Conservation (phyloP, 2,797 vertebrate genomes). For the Ara ararauna region DNA sequence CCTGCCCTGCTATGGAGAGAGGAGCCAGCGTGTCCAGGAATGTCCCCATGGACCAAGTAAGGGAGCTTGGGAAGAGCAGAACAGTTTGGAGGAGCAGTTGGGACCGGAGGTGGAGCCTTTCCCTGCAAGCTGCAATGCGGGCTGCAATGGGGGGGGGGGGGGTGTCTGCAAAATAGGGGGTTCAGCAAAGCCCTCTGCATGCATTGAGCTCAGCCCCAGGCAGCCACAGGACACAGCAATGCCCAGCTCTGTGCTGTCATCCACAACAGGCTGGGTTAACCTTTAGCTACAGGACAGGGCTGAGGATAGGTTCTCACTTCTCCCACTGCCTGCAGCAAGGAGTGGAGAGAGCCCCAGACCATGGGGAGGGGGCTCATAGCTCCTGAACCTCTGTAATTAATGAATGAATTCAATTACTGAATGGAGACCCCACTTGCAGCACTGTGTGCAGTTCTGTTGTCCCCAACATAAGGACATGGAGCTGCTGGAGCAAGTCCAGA, state of each 20-base stretch:
- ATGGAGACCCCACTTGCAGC: background rate
- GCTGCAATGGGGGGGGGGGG: background rate
- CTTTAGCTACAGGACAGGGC: background rate
- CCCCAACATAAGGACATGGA: background rate
- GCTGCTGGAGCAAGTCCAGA: background rate
- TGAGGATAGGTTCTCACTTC: background rate
- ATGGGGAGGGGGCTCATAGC: rapidly evolving
- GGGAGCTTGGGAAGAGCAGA: background rate
- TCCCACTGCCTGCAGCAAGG: background rate
- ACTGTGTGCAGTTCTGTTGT: background rate
- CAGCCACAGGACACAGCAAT: background rate
- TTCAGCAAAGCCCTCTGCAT: background rate
- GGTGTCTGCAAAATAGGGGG: background rate
- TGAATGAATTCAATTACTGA: background rate
- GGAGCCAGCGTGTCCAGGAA: rapidly evolving
- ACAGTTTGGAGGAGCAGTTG: rapidly evolving
- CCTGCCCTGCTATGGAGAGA: background rate
- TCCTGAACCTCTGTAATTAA: background rate
- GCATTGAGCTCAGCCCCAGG: background rate
- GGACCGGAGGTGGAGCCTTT: background rate
- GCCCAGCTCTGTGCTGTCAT: background rate
- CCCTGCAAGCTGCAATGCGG: background rate
- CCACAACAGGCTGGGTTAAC: background rate
- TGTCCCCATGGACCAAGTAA: rapidly evolving
- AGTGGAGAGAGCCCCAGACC: background rate